Percentiles rank a stretch among this genome's conserved stretches.
phyloP scores from a whole-genome alignment of 2,113 vertebrate genomes.

The Eretmochelys imbricata region DNA sequence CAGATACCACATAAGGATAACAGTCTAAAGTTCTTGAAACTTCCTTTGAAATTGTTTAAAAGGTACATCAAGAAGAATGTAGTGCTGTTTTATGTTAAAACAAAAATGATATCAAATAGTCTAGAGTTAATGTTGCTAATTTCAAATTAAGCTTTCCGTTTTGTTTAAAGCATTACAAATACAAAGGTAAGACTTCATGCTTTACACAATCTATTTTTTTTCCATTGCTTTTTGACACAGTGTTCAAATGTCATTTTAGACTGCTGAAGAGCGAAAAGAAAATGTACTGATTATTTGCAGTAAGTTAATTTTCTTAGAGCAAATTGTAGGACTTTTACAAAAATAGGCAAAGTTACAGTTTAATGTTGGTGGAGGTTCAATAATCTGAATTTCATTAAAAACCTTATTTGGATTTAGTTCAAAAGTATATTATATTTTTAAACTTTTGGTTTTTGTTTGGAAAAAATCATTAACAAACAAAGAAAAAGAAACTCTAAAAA shows the following conservation, averaged over 20 bases:
- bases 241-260: not conserved
- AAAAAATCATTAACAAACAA: slow-evolving; percentile 2
- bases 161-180: not conserved
- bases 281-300: slow-evolving; percentile 7
- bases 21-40: not conserved
- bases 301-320: not conserved
- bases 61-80: not conserved
- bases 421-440: slow-evolving; percentile 36
- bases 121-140: not conserved
- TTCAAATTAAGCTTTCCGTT: not conserved
- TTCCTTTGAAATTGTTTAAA: not conserved
- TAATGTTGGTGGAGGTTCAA: not conserved
- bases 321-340: not conserved
- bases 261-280: slow-evolving; percentile 56
- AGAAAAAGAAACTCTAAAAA: not conserved
- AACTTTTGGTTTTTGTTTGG: slow-evolving; percentile 1
- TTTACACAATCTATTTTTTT: not conserved
- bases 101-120: slow-evolving; percentile 3
- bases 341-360: not conserved
- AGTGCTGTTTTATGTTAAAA: not conserved
- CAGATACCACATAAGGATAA: not conserved
- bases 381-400: slow-evolving; percentile 50
- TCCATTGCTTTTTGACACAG: not conserved
- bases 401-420: slow-evolving; percentile 27
- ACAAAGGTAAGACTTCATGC: not conserved